Conservation (phyloP, 2,113 vertebrate species). For the Collichthys lucidus region DNA sequence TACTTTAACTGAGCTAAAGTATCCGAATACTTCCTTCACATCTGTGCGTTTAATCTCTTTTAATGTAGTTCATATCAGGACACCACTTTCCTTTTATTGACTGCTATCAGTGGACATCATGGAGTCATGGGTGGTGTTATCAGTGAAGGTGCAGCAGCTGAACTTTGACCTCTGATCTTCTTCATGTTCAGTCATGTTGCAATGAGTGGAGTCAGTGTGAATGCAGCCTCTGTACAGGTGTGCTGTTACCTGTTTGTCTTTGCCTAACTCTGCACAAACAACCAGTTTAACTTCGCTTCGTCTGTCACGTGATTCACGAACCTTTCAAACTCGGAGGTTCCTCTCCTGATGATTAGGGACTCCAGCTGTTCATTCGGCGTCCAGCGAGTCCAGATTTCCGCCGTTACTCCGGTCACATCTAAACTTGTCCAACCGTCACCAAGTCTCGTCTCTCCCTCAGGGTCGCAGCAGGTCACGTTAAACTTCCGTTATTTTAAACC, state of each 20-base stretch:
- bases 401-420: neutral
- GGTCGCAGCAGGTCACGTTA: neutral
- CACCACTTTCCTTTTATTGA: neutral
- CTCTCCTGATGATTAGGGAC: rapidly evolving
- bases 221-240: neutral
- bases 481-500: neutral
- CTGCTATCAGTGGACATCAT: neutral
- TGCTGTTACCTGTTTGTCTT: neutral
- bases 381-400: neutral
- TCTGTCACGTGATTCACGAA: neutral
- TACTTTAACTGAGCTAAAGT: too few relatives aligned
- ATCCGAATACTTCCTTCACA: too few relatives aligned
- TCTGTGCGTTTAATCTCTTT: too few relatives aligned
- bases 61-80: too few relatives aligned
- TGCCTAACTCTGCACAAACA: neutral
- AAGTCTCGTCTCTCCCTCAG: neutral
- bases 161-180: conserved; percentile 65
- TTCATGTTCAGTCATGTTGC: neutral
- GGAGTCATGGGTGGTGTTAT: conserved; percentile 29
- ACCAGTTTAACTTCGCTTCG: rapidly evolving
- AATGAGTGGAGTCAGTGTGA: neutral
- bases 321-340: neutral
- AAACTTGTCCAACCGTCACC: neutral
- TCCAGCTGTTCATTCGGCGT: conserved; percentile 7
- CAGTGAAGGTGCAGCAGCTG: conserved; percentile 39